These are phyloP conservation scores for Sphenopsis melanotis DNA, from an alignment of 2,797 vertebrate genomes.

Conservation along the genomic window DNA sequence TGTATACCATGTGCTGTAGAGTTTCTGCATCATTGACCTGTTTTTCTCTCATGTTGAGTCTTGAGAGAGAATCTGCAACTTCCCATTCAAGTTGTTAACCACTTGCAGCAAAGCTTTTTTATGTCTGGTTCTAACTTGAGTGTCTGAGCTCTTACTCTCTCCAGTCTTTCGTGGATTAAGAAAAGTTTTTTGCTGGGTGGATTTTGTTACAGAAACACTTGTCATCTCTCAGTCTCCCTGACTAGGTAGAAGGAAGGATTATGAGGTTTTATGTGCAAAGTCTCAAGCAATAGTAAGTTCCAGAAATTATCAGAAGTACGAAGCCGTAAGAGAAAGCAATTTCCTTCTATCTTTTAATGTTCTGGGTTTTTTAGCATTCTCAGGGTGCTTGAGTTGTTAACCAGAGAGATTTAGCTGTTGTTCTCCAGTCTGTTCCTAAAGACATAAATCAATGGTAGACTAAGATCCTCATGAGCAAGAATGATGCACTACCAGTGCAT, in stretches of 20 bases:
- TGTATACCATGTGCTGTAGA: background rate
- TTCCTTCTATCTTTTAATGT: background rate
- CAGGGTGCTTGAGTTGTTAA: background rate
- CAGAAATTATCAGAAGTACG: background rate
- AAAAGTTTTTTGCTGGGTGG: background rate
- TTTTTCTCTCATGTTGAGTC: background rate
- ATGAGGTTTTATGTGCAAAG: background rate
- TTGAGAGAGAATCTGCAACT: background rate
- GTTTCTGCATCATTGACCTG: background rate
- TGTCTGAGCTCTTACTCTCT: background rate
- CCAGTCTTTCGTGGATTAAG: background rate
- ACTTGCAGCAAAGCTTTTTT: background rate
- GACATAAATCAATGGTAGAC: background rate
- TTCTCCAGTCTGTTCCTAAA: background rate
- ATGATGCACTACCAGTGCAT: background rate
- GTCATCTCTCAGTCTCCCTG: background rate
- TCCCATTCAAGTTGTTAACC: background rate
- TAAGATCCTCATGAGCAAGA: background rate
- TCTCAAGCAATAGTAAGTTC: background rate
- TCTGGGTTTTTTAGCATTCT: background rate
- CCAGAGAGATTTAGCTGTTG: background rate
- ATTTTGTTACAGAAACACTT: background rate
- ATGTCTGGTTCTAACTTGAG: accelerated
- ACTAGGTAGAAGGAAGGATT: background rate
- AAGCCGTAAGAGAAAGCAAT: background rate